Conservation (phyloP, 2,797 vertebrate species). For the Benthosema pterotum region DNA sequence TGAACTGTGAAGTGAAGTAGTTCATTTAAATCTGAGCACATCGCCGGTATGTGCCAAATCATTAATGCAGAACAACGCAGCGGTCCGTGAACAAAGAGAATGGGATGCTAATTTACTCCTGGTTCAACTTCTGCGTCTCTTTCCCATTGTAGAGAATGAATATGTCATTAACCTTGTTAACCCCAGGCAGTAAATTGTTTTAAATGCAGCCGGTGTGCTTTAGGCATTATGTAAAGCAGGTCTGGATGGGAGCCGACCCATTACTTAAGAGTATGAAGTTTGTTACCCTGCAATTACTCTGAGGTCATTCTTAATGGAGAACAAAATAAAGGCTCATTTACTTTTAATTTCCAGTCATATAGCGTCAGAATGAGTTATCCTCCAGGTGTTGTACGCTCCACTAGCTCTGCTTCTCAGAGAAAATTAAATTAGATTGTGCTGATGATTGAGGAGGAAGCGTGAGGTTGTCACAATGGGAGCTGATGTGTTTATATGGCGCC, state of each 20-base stretch:
- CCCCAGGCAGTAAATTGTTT: constrained; percentile 64
- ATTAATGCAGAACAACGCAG: constrained; percentile 15
- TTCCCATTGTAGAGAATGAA: constrained; percentile 58
- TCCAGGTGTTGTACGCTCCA: constrained; percentile 37
- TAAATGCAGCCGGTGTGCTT: constrained; percentile 53
- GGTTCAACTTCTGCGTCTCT: constrained; percentile 43
- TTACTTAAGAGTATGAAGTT: constrained; percentile 55
- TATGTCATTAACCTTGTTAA: constrained; percentile 70
- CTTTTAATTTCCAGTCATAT: constrained; percentile 77
- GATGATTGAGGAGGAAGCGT: constrained; percentile 8
- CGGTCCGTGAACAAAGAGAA: constrained; percentile 50
- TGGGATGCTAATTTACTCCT: constrained; percentile 57
- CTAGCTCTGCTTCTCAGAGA: constrained; percentile 40
- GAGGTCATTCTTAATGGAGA: constrained; percentile 68
- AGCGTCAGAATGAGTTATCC: constrained; percentile 74
- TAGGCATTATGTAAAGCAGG: constrained; percentile 67
- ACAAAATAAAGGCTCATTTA: constrained; percentile 74
- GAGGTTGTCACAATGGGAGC: constrained; percentile 9
- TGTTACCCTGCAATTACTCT: constrained; percentile 63
- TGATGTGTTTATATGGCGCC: no score
- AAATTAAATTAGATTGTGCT: constrained; percentile 47
- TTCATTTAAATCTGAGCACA: constrained; percentile 50
- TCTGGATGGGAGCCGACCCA: constrained; percentile 48
- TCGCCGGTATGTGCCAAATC: constrained; percentile 40
- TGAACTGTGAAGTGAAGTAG: no score